phyloP scores from a whole-genome alignment of 2,113 vertebrate species.

The Coturnix japonica region DNA sequence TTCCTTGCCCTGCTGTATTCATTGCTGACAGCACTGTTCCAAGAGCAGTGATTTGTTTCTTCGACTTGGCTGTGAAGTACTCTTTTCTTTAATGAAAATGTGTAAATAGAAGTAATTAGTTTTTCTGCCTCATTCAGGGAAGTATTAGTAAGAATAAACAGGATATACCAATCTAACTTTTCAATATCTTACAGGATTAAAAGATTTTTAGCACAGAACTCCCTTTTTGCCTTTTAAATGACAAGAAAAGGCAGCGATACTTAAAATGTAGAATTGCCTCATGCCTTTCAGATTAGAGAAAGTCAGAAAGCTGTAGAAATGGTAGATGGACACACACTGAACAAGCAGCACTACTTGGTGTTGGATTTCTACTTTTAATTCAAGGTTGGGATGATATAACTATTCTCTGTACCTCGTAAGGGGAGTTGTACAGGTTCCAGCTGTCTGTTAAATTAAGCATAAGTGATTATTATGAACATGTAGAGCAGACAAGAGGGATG shows the following conservation, averaged over 20 bases:
- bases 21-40: neutral
- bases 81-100: neutral
- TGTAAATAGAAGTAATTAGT: conserved; percentile 40
- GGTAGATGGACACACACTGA: conserved; percentile 29
- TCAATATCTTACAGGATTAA: neutral
- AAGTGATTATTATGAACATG: conserved; percentile 45
- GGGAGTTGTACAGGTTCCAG: conserved; percentile 52
- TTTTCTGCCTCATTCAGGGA: conserved; percentile 20
- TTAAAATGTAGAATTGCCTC: neutral
- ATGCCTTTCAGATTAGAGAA: conserved; percentile 25
- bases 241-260: conserved; percentile 2
- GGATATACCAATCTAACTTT: neutral
- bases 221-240: neutral
- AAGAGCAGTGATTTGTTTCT: conserved; percentile 5
- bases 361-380: conserved; percentile 69
- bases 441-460: conserved; percentile 74
- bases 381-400: conserved; percentile 59
- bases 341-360: conserved; percentile 48
- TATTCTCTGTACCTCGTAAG: neutral
- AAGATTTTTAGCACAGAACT: neutral
- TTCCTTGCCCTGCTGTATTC: neutral
- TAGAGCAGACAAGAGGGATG: conserved; percentile 45
- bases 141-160: neutral
- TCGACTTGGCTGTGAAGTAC: neutral
- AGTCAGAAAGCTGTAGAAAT: conserved; percentile 43